phyloP scores from a whole-genome alignment of 2,113 vertebrate genomes.

The Chloroceryle aenea region DNA sequence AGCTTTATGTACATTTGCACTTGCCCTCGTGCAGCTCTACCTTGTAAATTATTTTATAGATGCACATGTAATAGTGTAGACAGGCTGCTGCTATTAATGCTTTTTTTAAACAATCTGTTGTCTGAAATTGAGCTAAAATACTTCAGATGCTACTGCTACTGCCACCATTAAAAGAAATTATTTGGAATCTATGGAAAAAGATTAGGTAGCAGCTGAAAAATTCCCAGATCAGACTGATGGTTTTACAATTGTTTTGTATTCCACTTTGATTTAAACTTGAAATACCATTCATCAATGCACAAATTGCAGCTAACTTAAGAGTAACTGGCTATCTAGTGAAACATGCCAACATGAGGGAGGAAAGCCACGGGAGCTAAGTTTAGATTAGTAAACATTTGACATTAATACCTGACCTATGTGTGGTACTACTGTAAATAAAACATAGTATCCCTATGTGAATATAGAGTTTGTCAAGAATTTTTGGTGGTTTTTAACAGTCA shows the following conservation, averaged over 20 bases:
- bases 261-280: not conserved
- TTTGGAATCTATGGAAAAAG: not conserved
- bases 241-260: not conserved
- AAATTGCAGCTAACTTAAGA: not conserved
- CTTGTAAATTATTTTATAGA: not conserved
- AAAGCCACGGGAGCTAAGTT: not conserved
- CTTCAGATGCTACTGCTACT: not conserved
- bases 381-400: not conserved
- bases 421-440: conserved; percentile 73
- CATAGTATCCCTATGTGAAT: not conserved
- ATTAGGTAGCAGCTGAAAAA: not conserved
- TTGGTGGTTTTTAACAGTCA: not conserved
- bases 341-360: not conserved
- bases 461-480: conserved; percentile 31
- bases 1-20: not conserved
- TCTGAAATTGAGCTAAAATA: not conserved
- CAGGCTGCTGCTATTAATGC: not conserved
- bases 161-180: not conserved
- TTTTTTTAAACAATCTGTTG: not conserved
- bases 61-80: not conserved
- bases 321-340: not conserved
- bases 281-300: not conserved
- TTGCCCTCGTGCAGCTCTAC: not conserved
- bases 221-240: not conserved
- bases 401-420: conserved; percentile 18